phyloP scores from a whole-genome alignment of 53 echinoderm and acorn worm genomes.

The Arbacia lixula region DNA sequence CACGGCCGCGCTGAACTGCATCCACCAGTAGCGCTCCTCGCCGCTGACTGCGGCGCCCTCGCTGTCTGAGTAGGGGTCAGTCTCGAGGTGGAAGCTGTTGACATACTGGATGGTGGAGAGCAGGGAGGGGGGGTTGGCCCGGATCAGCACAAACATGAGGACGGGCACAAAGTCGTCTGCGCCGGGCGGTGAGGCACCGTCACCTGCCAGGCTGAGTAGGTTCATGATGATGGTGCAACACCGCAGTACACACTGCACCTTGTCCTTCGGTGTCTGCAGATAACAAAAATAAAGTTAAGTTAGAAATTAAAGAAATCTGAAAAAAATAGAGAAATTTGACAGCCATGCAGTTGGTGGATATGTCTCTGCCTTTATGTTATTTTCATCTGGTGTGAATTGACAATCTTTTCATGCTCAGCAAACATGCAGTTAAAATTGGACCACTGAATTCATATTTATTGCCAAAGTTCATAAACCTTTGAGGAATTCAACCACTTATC shows the following conservation, averaged over 20 bases:
- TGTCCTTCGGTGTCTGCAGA: conserved; percentile 93
- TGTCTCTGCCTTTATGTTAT: too few species aligned
- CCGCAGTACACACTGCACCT: conserved; percentile 85
- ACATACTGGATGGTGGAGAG: conserved; percentile 98
- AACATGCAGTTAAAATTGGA: too few species aligned
- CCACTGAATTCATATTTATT: too few species aligned
- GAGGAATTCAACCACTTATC: too few species aligned
- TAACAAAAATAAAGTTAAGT: neutral
- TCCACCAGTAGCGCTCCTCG: conserved; percentile 99
- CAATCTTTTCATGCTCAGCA: too few species aligned
- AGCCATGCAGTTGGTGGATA: too few species aligned
- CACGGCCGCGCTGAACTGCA: conserved; percentile 93
- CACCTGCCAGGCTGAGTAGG: conserved; percentile 86
- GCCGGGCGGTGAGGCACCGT: conserved; percentile 80
- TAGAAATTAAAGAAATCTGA: neutral
- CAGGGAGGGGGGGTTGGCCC: conserved; percentile 93
- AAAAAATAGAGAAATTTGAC: too few species aligned
- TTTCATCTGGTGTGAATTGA: too few species aligned
- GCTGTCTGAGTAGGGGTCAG: conserved; percentile 67
- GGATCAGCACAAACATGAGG: conserved; percentile 93
- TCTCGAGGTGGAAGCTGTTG: conserved; percentile 88
- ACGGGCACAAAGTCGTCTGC: conserved; percentile 96
- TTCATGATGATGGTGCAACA: conserved; percentile 97
- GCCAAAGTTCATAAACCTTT: too few species aligned
- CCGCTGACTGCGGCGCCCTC: conserved; percentile 61